Conservation (phyloP, 2,888 invertebrate species). For the Phyto melanocephala region DNA sequence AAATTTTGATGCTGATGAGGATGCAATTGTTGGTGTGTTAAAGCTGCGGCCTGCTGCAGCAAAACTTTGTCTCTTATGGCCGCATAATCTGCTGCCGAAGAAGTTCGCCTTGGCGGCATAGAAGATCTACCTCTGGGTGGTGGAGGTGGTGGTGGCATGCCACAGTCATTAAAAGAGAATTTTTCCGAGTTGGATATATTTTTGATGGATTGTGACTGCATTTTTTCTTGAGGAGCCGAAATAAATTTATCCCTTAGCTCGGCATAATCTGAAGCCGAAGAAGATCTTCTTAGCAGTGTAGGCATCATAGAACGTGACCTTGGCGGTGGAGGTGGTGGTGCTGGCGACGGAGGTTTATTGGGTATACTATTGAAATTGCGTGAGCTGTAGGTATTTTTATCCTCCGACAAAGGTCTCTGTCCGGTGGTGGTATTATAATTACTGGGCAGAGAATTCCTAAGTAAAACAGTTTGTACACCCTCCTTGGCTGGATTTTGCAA, state of each 20-base stretch:
- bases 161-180: conserved; percentile 77
- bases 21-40: conserved; percentile 76
- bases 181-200: conserved; percentile 77
- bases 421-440: conserved; percentile 63
- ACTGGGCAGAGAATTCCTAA: conserved; percentile 77
- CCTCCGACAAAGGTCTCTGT: conserved; percentile 55
- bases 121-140: conserved; percentile 75
- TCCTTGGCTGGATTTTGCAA: conserved; percentile 54
- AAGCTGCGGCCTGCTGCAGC: conserved; percentile 74
- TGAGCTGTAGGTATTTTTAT: conserved; percentile 45
- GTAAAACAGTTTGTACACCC: conserved; percentile 57
- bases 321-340: conserved; percentile 78
- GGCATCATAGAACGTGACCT: conserved; percentile 75
- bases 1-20: conserved; percentile 72
- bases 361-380: conserved; percentile 1
- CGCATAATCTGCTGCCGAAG: conserved; percentile 84
- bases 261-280: conserved; percentile 85
- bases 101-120: conserved; percentile 80
- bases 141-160: conserved; percentile 79
- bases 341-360: conserved; percentile 74
- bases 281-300: conserved; percentile 80
- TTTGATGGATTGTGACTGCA: conserved; percentile 72
- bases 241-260: conserved; percentile 76
- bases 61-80: conserved; percentile 76
- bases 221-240: conserved; percentile 69